These are phyloP conservation scores for Odontamblyopus lacepedii DNA, from an alignment of 2,797 vertebrate genomes.

Conservation along the genomic window DNA sequence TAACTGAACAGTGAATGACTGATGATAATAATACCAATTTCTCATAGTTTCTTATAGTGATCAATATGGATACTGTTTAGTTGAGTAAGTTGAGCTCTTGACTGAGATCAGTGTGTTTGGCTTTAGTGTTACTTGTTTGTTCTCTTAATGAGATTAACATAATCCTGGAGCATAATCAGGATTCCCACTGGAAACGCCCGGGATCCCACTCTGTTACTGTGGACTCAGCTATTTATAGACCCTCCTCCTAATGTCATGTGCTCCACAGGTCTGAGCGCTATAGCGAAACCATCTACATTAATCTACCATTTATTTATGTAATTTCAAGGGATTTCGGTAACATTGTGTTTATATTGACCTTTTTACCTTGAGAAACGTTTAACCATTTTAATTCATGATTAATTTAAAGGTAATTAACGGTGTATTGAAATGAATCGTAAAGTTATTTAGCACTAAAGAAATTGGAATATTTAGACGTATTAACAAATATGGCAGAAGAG, in stretches of 20 bases:
- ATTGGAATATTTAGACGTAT: too few relatives aligned
- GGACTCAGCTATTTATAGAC: constrained; percentile 8
- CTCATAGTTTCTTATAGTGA: neutral
- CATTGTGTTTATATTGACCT: neutral
- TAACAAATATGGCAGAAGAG: neutral
- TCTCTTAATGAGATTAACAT: constrained; percentile 57
- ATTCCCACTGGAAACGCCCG: constrained; percentile 38
- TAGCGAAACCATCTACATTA: neutral
- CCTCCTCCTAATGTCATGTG: neutral
- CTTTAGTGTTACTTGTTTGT: constrained; percentile 39
- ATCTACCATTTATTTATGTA: neutral
- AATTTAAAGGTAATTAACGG: too few relatives aligned
- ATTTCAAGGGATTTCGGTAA: neutral
- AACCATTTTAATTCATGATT: too few relatives aligned
- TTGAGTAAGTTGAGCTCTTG: neutral
- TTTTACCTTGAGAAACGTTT: neutral
- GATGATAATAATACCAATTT: too few relatives aligned
- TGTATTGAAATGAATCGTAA: too few relatives aligned
- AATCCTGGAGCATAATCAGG: constrained; percentile 52
- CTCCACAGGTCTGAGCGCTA: neutral
- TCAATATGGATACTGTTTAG: neutral
- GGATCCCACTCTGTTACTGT: constrained; percentile 14
- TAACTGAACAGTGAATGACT: too few relatives aligned
- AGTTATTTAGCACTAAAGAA: too few relatives aligned
- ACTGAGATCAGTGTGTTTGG: neutral